A percentile compares a stretch with the other conserved stretches of the same genome.
These are phyloP conservation scores for Trialeurodes vaporariorum DNA, from an alignment of 1,140 invertebrate species.

Conservation along the genomic window DNA sequence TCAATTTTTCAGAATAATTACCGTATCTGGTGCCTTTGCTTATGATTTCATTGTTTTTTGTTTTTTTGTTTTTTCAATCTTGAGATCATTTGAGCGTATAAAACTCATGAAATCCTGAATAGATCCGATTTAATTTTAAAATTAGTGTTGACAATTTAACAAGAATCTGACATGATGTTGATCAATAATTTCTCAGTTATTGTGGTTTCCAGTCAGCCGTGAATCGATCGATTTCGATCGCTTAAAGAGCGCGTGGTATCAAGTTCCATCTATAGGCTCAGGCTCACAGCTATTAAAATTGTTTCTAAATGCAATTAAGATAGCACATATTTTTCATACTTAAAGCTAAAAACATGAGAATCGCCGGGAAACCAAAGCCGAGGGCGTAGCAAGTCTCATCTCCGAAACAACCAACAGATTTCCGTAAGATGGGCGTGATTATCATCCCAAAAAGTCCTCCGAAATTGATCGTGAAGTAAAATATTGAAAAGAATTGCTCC, in stretches of 20 bases:
- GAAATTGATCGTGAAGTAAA: slow-evolving; percentile 89
- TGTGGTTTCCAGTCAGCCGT: neutral
- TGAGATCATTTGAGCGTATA: too few relatives aligned
- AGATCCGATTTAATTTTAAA: too few relatives aligned
- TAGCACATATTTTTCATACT: slow-evolving; percentile 39
- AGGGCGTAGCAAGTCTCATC: slow-evolving; percentile 72
- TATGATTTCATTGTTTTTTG: too few relatives aligned
- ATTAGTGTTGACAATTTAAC: too few relatives aligned
- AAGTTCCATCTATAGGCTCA: neutral
- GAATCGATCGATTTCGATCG: neutral
- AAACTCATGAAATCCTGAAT: too few relatives aligned
- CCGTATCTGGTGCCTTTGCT: too few relatives aligned
- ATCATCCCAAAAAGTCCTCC: slow-evolving; percentile 83
- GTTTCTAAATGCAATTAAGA: neutral
- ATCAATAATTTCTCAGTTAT: neutral
- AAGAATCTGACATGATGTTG: neutral
- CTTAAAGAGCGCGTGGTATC: neutral
- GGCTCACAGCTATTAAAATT: neutral
- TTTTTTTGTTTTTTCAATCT: too few relatives aligned
- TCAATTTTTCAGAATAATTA: too few relatives aligned
- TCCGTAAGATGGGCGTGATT: slow-evolving; percentile 73
- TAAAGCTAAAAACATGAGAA: slow-evolving; percentile 74
- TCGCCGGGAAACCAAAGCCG: slow-evolving; percentile 81
- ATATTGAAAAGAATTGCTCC: slow-evolving; percentile 80
- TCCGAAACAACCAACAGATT: slow-evolving; percentile 71